phyloP scores from a whole-genome alignment of 2,888 invertebrate genomes.

The Eupithecia dodoneata region DNA sequence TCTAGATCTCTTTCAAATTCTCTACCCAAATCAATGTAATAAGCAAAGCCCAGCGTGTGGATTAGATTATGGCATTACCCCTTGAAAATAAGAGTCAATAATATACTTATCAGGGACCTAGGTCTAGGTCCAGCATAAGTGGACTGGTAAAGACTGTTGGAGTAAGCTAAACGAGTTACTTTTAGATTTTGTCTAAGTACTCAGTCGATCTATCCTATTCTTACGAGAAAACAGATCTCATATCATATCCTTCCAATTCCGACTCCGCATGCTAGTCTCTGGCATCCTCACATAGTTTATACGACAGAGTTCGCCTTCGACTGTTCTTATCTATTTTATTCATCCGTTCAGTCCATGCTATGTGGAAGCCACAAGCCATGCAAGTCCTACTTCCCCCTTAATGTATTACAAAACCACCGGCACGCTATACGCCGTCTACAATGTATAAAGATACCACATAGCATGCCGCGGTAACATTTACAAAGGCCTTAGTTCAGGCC shows the following conservation, averaged over 20 bases:
- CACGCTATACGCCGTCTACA: constrained; percentile 24
- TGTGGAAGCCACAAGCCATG: background rate
- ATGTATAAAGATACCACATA: constrained; percentile 38
- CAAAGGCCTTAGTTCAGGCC: constrained; percentile 38
- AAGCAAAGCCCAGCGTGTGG: background rate
- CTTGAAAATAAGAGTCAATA: background rate
- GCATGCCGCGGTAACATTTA: constrained; percentile 39
- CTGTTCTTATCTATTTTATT: background rate
- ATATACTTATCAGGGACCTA: background rate
- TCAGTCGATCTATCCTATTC: background rate
- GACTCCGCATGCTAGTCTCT: background rate
- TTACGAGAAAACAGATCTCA: background rate
- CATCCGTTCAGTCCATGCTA: background rate
- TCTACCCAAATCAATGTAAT: background rate
- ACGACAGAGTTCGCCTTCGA: background rate
- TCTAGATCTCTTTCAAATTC: background rate
- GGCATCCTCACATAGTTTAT: background rate
- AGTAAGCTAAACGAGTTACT: background rate
- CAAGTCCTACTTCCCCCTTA: constrained; percentile 3
- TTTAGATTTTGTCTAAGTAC: background rate
- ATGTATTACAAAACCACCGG: constrained; percentile 20
- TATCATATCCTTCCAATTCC: background rate
- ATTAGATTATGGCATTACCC: background rate
- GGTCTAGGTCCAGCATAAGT: background rate
- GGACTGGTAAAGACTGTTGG: background rate